Conservation (phyloP, 2,797 vertebrate species). For the Chelon labrosus region DNA sequence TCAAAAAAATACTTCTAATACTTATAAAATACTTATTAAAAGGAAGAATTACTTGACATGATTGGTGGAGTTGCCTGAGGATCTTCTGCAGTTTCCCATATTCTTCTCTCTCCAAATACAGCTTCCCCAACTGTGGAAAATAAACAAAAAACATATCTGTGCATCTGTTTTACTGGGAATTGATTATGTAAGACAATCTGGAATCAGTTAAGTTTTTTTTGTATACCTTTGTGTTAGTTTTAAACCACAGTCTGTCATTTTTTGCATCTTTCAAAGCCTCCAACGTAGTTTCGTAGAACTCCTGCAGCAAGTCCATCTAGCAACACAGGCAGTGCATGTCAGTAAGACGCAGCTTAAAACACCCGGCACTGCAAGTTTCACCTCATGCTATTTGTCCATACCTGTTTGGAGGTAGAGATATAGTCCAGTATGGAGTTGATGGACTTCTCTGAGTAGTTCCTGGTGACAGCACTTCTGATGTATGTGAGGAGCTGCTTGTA, state of each 20-base stretch:
- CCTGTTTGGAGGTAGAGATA: slow-evolving; percentile 99
- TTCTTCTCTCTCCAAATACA: slow-evolving; percentile 98
- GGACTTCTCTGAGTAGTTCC: slow-evolving; percentile 99
- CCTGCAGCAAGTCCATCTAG: slow-evolving; percentile 99
- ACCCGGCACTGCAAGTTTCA: neutral
- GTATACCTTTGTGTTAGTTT: slow-evolving; percentile 98
- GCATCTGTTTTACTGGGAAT: neutral
- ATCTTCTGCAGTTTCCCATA: slow-evolving; percentile 99
- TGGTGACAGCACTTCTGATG: slow-evolving; percentile 98
- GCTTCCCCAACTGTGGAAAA: slow-evolving; percentile 92
- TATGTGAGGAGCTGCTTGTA: slow-evolving; percentile 99
- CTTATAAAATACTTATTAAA: neutral
- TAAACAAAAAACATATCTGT: neutral
- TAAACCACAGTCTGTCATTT: slow-evolving; percentile 98
- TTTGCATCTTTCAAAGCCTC: slow-evolving; percentile 98
- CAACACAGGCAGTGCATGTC: slow-evolving; percentile 34
- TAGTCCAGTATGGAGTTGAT: slow-evolving; percentile 99
- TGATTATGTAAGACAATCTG: accelerated
- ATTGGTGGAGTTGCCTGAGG: slow-evolving; percentile 97
- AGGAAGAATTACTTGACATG: slow-evolving; percentile 92
- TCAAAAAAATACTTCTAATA: neutral
- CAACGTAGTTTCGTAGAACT: slow-evolving; percentile 99
- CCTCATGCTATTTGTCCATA: slow-evolving; percentile 63
- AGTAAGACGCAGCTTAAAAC: neutral
- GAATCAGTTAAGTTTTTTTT: neutral